Conservation (phyloP, 2,888 invertebrate genomes). For the Brenthis ino region DNA sequence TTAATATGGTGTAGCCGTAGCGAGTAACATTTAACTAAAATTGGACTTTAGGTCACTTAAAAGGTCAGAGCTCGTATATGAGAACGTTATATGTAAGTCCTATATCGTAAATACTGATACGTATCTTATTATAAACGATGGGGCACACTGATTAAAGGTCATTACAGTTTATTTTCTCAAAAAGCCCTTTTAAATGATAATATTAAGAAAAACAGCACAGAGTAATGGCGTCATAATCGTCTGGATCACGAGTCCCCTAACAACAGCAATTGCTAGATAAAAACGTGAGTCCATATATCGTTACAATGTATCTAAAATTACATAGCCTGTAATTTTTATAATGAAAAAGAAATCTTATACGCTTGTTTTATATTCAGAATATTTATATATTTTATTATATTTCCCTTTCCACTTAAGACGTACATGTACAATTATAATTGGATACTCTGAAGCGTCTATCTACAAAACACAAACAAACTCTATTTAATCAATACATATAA, state of each 20-base stretch:
- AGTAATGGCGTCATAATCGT: slow-evolving; percentile 19
- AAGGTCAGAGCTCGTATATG: neutral
- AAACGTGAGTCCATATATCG: slow-evolving; percentile 35
- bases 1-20: no score
- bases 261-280: slow-evolving; percentile 34
- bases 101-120: neutral
- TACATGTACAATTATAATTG: no score
- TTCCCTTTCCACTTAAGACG: no score
- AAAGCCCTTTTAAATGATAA: slow-evolving; percentile 1
- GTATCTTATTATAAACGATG: slow-evolving; percentile 9
- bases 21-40: no score
- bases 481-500: no score
- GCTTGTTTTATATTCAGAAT: neutral
- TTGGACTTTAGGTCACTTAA: no score
- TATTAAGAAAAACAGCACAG: neutral
- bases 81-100: neutral
- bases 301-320: slow-evolving; percentile 17
- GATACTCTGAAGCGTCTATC: no score
- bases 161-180: slow-evolving; percentile 8
- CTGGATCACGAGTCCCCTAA: slow-evolving; percentile 28
- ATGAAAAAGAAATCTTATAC: neutral
- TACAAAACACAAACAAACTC: no score
- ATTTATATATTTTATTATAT: no score
- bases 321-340: slow-evolving; percentile 4
- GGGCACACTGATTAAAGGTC: slow-evolving; percentile 7